These are phyloP conservation scores for Petrosia ficiformis DNA, from an alignment of 37 sponge, comb jelly and placozoan species.

Conservation along the genomic window DNA sequence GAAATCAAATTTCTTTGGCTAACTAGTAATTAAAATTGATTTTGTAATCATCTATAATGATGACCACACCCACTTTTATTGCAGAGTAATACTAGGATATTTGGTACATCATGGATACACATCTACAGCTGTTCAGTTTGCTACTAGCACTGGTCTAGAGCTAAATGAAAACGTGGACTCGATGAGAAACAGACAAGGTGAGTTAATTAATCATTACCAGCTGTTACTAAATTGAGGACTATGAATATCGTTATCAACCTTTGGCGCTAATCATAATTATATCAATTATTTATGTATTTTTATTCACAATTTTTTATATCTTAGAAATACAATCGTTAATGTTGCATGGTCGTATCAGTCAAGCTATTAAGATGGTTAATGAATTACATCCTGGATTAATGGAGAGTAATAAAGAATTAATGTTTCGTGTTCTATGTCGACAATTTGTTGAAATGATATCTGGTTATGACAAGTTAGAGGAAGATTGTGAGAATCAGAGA, in stretches of 20 bases:
- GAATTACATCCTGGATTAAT: conserved; percentile 73
- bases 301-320: too few relatives aligned
- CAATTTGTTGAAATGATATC: conserved; percentile 95
- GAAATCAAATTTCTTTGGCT: too few relatives aligned
- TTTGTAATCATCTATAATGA: too few relatives aligned
- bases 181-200: conserved; percentile 92
- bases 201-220: not conserved
- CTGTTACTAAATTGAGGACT: too few relatives aligned
- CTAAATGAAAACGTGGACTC: conserved; percentile 71
- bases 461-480: conserved; percentile 59
- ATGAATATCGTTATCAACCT: too few relatives aligned
- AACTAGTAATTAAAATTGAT: too few relatives aligned
- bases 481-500: not conserved
- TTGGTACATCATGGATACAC: conserved; percentile 95
- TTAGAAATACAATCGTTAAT: conserved; percentile 84
- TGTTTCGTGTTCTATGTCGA: conserved; percentile 83
- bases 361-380: conserved; percentile 65
- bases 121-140: conserved; percentile 78
- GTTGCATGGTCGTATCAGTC: conserved; percentile 69
- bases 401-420: conserved; percentile 61
- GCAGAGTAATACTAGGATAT: conserved; percentile 89
- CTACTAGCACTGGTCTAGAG: conserved; percentile 71
- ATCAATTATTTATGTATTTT: too few relatives aligned
- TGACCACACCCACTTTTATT: too few relatives aligned
- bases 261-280: too few relatives aligned